These are phyloP conservation scores for Ptychadena robeensis DNA, from an alignment of 2,797 vertebrate species.

Conservation along the genomic window DNA sequence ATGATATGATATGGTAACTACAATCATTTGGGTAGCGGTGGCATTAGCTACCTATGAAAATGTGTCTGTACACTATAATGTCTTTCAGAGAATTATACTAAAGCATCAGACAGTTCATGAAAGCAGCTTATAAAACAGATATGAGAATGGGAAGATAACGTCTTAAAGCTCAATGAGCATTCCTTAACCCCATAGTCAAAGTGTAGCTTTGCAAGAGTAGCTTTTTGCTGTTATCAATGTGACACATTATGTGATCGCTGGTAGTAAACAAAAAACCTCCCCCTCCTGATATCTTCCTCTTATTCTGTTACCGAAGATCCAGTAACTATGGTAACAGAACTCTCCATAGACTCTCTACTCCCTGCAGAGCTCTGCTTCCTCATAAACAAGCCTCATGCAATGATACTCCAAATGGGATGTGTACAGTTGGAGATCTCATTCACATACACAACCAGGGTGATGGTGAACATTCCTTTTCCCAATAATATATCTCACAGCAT, in stretches of 20 bases:
- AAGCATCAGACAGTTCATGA: not conserved
- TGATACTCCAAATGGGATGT: slow-evolving; percentile 51
- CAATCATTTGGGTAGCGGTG: too few species aligned
- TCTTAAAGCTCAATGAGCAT: not conserved
- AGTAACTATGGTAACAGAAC: slow-evolving; percentile 78
- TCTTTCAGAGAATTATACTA: not conserved
- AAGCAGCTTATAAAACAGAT: not conserved
- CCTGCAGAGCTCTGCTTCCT: slow-evolving; percentile 61
- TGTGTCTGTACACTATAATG: not conserved
- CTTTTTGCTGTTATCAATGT: slow-evolving; percentile 50
- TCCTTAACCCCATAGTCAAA: not conserved
- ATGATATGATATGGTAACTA: too few species aligned
- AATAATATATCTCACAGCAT: too few species aligned
- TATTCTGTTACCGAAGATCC: slow-evolving; percentile 76
- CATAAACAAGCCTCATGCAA: slow-evolving; percentile 63
- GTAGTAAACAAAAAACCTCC: slow-evolving; percentile 54
- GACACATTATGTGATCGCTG: slow-evolving; percentile 39
- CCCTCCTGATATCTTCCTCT: slow-evolving; percentile 37
- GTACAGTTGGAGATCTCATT: not conserved
- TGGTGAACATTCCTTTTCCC: too few species aligned
- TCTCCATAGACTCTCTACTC: slow-evolving; percentile 71
- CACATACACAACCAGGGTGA: not conserved
- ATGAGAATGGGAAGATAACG: not conserved
- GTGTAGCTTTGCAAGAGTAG: slow-evolving; percentile 11
- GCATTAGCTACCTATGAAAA: too few species aligned